Conservation (phyloP, 2,888 invertebrate species). For the Camptogramma bilineatum region DNA sequence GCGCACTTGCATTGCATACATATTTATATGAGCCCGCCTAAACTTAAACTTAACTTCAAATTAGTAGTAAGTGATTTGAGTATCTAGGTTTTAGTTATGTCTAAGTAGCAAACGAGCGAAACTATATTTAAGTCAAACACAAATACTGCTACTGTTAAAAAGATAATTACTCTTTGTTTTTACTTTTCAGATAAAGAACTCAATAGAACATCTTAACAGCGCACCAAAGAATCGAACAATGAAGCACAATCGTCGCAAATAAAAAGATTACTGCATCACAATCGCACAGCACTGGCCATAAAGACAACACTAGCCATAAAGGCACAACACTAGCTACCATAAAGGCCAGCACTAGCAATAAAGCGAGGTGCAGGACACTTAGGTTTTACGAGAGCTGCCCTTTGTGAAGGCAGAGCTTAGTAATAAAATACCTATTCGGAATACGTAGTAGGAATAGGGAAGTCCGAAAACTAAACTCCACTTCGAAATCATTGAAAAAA, state of each 20-base stretch:
- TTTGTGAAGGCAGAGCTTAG: constrained; percentile 61
- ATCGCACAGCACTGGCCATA: constrained; percentile 9
- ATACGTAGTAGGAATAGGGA: constrained; percentile 48
- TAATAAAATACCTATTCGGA: constrained; percentile 69
- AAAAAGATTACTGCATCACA: constrained; percentile 60
- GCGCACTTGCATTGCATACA: too few species aligned
- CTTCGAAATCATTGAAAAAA: constrained; percentile 1
- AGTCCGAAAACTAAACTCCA: constrained; percentile 36
- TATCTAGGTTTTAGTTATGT: too few species aligned
- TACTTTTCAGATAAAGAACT: not conserved
- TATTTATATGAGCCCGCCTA: too few species aligned
- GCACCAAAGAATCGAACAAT: constrained; percentile 30
- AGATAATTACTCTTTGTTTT: too few species aligned
- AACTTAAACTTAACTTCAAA: too few species aligned
- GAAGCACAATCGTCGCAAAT: constrained; percentile 56
- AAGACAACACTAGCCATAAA: constrained; percentile 42
- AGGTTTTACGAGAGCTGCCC: constrained; percentile 65
- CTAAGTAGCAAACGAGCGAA: too few species aligned
- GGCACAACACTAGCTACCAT: constrained; percentile 46
- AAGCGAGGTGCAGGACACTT: constrained; percentile 56
- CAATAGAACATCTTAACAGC: constrained; percentile 10
- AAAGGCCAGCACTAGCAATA: constrained; percentile 52
- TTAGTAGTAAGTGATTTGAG: too few species aligned
- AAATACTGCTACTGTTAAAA: too few species aligned
- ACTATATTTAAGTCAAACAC: too few species aligned